Conservation (phyloP, 2,113 vertebrate species). For the Thamnaconus septentrionalis region DNA sequence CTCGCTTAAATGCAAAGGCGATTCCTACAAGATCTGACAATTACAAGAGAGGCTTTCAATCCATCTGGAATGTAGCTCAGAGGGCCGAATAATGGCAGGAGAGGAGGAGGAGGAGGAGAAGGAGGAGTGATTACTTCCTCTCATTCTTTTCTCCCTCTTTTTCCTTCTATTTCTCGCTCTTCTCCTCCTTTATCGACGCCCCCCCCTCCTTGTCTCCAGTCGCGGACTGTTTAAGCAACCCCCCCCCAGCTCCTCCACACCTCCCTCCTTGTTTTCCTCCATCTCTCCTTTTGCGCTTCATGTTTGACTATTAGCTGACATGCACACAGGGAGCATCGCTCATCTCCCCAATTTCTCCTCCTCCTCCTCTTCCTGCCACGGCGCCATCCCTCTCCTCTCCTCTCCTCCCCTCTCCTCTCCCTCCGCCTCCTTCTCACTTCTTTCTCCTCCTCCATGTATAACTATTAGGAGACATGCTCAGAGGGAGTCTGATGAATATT, state of each 20-base stretch:
- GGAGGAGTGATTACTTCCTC: slow-evolving; percentile 62
- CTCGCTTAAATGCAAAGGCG: slow-evolving; percentile 44
- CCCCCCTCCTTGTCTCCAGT: slow-evolving; percentile 49
- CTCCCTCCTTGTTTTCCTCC: slow-evolving; percentile 50
- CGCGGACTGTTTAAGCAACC: slow-evolving; percentile 61
- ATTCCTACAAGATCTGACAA: slow-evolving; percentile 69
- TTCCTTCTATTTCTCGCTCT: slow-evolving; percentile 14
- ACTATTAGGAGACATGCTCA: slow-evolving; percentile 77
- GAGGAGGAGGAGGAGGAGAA: slow-evolving; percentile 44
- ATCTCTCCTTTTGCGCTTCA: slow-evolving; percentile 62
- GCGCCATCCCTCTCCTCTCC: slow-evolving; percentile 51
- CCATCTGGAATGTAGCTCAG: slow-evolving; percentile 65
- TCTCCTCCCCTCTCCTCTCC: slow-evolving; percentile 47
- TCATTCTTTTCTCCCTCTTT: slow-evolving; percentile 50
- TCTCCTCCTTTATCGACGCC: slow-evolving; percentile 37
- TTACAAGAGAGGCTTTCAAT: slow-evolving; percentile 76
- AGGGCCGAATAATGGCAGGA: slow-evolving; percentile 56
- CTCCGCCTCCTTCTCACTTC: slow-evolving; percentile 56
- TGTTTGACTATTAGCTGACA: slow-evolving; percentile 88
- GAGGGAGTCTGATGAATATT: slow-evolving; percentile 92
- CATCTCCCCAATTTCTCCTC: slow-evolving; percentile 79
- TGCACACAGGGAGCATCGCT: slow-evolving; percentile 82
- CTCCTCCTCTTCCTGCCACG: slow-evolving; percentile 71
- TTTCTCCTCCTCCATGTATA: slow-evolving; percentile 72
- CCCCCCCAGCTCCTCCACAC: slow-evolving; percentile 37